Conservation (phyloP, 2,113 vertebrate species). For the Chlorocebus sabaeus region DNA sequence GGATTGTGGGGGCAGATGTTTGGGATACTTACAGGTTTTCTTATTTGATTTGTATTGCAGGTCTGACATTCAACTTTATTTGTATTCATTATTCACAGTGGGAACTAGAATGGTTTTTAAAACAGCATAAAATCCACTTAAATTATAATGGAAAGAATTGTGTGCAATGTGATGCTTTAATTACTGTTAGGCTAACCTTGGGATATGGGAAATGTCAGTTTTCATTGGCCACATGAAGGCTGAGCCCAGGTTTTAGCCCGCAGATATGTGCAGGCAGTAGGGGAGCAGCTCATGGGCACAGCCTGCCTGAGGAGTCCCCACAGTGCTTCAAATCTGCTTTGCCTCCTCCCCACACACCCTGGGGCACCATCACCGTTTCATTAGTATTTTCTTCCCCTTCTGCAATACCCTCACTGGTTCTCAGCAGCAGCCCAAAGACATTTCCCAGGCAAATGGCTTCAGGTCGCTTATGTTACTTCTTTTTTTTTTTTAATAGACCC, state of each 20-base stretch:
- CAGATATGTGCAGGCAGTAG: slow-evolving; percentile 46
- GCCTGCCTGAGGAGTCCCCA: slow-evolving; percentile 46
- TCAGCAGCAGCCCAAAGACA: slow-evolving; percentile 58
- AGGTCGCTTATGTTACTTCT: neutral
- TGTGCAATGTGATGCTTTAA: slow-evolving; percentile 47
- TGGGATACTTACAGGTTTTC: slow-evolving; percentile 49
- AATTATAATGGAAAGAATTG: slow-evolving; percentile 58
- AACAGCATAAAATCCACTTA: slow-evolving; percentile 70
- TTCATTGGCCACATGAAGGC: slow-evolving; percentile 67
- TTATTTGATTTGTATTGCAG: slow-evolving; percentile 60
- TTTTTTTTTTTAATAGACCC: neutral
- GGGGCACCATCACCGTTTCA: slow-evolving; percentile 38
- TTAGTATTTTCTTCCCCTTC: slow-evolving; percentile 46
- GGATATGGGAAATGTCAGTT: slow-evolving; percentile 74
- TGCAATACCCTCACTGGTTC: neutral
- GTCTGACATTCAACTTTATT: slow-evolving; percentile 83
- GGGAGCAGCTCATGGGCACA: neutral
- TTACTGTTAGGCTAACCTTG: slow-evolving; percentile 73
- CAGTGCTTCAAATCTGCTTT: slow-evolving; percentile 56
- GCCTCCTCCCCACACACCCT: slow-evolving; percentile 2
- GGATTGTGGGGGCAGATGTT: slow-evolving; percentile 19
- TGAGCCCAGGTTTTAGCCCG: slow-evolving; percentile 72
- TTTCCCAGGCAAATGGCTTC: slow-evolving; percentile 49
- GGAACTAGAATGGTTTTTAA: slow-evolving; percentile 50
- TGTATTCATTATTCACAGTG: slow-evolving; percentile 73